Evolutionary conservation across 2,888 invertebrate genomes (phyloP), one percentile per base, ranked within the genome.

Genomic region (Hyposoter didymator): DNA sequence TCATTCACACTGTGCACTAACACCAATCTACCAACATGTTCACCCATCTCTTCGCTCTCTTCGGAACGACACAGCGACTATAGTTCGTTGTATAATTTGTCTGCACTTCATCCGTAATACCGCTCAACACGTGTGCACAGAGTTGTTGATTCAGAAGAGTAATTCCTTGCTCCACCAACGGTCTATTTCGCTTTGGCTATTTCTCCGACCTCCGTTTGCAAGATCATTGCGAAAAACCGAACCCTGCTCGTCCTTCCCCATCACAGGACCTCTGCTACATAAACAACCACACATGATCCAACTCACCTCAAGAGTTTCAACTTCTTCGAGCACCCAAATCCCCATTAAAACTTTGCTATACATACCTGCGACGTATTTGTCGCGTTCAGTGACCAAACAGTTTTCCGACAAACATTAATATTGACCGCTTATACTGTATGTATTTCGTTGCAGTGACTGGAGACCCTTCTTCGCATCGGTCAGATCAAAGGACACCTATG

Each of bases 401-500:
- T 67, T 84, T 64, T 32, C 22, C 10, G 62, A 19, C 82, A 74
- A 82, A 85, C 82, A 70, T 85, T 78, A 85, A 72, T 75, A 59
- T 82, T 74, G 74, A 69, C 82, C 47, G 45, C 45, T 64, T 32
- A 66, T 73, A 74, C 22, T 47, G 22, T 7, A 22, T 73, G 73
- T 64, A 78, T 64, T 85, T 74, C 52, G 28, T 70, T 59, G 52
- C 45, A 64, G 52, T 82, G 8, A 55, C 70, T 32, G 7, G 62
- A 74, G 69, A 74, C 45, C 49, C 69, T 74, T 62, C 78, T 45
- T 39, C 35, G 62, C 82, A 75, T 69, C 84, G 84, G 78, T 67
- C 39, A 78, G 74, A 85, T 85, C 84, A 85, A 85, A 85, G 78
- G 78, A 76, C 62, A 82, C 52, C 82, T 52, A 67, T 52, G 62